Conservation (phyloP, 2,113 vertebrate genomes). For the Rhombomys opimus region DNA sequence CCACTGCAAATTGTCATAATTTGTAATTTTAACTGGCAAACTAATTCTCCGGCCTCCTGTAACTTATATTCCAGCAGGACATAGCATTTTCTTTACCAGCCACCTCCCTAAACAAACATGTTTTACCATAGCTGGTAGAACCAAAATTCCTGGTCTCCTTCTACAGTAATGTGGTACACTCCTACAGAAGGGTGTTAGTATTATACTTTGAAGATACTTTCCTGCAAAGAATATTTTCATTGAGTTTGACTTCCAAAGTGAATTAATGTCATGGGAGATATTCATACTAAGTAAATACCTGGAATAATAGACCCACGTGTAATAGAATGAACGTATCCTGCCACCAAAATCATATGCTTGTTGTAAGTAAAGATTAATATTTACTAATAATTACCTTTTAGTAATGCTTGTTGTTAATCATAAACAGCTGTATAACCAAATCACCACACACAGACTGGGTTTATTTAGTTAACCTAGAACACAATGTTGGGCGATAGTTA, state of each 20-base stretch:
- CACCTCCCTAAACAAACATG: slow-evolving; percentile 5
- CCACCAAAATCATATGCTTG: neutral
- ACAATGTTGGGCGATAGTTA: too few relatives aligned
- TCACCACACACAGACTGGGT: too few relatives aligned
- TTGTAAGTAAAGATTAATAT: too few relatives aligned
- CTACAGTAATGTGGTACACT: neutral
- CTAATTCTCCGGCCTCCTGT: neutral
- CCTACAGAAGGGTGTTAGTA: neutral
- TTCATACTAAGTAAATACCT: neutral
- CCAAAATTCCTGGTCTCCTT: neutral
- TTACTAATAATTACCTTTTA: too few relatives aligned
- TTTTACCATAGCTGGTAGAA: neutral
- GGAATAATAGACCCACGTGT: neutral
- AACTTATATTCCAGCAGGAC: slow-evolving; percentile 15
- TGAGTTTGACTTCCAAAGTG: slow-evolving; percentile 4
- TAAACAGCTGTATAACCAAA: too few relatives aligned
- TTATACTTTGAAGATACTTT: neutral
- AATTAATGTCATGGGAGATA: neutral
- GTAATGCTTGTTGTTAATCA: too few relatives aligned
- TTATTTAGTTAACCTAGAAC: too few relatives aligned
- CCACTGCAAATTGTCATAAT: neutral
- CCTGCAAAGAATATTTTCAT: neutral
- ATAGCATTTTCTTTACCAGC: slow-evolving; percentile 5
- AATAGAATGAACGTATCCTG: neutral
- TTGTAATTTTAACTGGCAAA: neutral